Evolutionary conservation across 2,113 vertebrate genomes (phyloP), one percentile per base, ranked within the genome.

Genomic region (Lipotes vexillifer): DNA sequence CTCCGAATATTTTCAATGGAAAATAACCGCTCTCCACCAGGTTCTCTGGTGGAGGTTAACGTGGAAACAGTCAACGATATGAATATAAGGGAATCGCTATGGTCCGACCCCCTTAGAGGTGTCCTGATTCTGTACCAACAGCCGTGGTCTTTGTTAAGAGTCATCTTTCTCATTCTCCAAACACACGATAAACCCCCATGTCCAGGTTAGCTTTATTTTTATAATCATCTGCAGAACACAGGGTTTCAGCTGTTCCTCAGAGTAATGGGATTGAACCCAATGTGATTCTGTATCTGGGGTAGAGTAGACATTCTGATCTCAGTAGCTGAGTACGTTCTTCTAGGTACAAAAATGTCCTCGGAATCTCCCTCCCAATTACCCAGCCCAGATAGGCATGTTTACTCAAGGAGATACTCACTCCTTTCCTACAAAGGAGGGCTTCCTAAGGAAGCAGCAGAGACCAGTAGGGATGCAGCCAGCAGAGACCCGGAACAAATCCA

Each of bases 51-150:
- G 57, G 46, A 65, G 3, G 59, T 14, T 2, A 31, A 63, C 2
- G 8, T 2, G 33, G 80, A 59, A 31, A 31, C 10, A 10, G 6
- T 36, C 21, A 2, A 21, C 10, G 1, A 29, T 4, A 13, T 3
- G 38, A 31, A 27, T 1, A 0, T 15, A 10, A 8, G 25, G 14
- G 33, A 29, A 41, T 9, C 33, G 2, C n/a, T 17, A 27, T 20
- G n/a, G 13, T 52, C 31, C 5, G 15, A 90, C 8, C 5, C 25
- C 31, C 69, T 13, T 20, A 7, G 8, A 31, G 12, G 33, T 14
- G 8, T 4, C 3, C 52, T 4, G 10, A 12, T 46, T 52, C 36
- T 90, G 31, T 46, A 90, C 36, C 78, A 61, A 49, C 2, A 49
- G 4, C 13, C 3, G 0, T 21, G 80, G 25, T 25, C 33, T 25